A percentile compares a stretch with the other conserved stretches of the same genome.
Evolutionary conservation across 2,888 invertebrate genomes (phyloP).

Genomic region (Netelia melanura): DNA sequence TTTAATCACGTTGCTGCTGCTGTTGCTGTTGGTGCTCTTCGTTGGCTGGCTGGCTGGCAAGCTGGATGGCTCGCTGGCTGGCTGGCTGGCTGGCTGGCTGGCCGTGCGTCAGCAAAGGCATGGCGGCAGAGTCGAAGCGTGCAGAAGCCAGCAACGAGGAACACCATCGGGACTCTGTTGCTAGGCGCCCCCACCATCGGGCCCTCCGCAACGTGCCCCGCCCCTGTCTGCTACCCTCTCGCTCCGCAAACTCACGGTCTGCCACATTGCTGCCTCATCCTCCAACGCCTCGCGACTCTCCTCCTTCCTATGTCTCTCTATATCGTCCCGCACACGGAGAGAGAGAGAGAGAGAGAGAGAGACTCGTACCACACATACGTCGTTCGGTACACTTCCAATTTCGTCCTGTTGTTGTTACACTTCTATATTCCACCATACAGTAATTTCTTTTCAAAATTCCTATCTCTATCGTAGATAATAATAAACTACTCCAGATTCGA

Average conservation of each 20-base stretch:
- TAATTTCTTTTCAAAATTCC: too few relatives aligned
- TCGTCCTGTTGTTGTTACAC: slow-evolving; percentile 7
- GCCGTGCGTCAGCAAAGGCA: slow-evolving; percentile 61
- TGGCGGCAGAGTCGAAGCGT: slow-evolving; percentile 13
- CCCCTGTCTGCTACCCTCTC: slow-evolving; percentile 78
- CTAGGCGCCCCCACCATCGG: slow-evolving; percentile 82
- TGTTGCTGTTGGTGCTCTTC: slow-evolving; percentile 55
- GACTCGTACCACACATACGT: background rate
- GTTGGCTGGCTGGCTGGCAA: background rate
- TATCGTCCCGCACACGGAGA: background rate
- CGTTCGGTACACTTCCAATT: slow-evolving; percentile 24
- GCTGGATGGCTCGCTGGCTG: too few relatives aligned
- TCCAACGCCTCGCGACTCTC: slow-evolving; percentile 55
- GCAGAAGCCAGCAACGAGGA: slow-evolving; percentile 37
- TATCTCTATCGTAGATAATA: too few relatives aligned
- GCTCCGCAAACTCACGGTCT: slow-evolving; percentile 56
- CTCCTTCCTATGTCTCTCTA: slow-evolving; percentile 27
- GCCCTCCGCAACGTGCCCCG: slow-evolving; percentile 78
- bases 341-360: too few relatives aligned
- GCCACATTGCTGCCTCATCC: slow-evolving; percentile 50
- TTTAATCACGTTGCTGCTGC: slow-evolving; percentile 82
- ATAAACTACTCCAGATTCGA: too few relatives aligned
- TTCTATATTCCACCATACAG: too few relatives aligned
- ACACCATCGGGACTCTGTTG: slow-evolving; percentile 79
- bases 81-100: slow-evolving; percentile 49